Base-by-base conservation (phyloP, 2,888 invertebrate species). In the Ophion obscuratus region DNA sequence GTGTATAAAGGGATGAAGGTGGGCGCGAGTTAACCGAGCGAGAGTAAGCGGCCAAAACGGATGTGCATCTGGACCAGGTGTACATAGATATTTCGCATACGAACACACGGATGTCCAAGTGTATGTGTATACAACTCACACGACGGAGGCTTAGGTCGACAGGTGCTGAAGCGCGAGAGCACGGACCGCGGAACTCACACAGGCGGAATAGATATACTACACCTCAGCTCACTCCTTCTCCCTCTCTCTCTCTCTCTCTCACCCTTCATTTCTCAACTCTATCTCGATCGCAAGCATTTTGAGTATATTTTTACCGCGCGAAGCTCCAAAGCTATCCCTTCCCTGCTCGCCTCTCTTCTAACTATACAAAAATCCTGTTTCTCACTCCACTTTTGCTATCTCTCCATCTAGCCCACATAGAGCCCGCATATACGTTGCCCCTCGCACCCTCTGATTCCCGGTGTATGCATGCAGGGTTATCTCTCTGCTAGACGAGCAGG, bases 141-240 rank as follows among this genome's bases (percentile, higher is more conserved):
- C 64, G 67, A 74, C 81, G 64, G 20, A 20, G 61, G 47, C 66
- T 64, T 68, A 66, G 73, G 77, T 86, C 80, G 85, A 83, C 83
- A 86, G 85, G 85, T 83, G 85, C 79, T 77, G 85, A 86, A 83
- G 73, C 85, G 80, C 80, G 80, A 80, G 80, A 71, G 71, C 53
- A 59, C 81, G 57, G 75, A 70, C 71, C 80, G 67, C 77, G 81
- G 74, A 66, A 57, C 75, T 57, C 70, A 57, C 75, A 74, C 64
- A 59, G 47, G 53, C 17, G 64, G 53, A 36, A 31, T n/a, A 71
- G 17, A 47, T 27, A 36, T 47, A 53, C 9, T 24, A 70, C 68
- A 70, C 27, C 17, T 70, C 27, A 53, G 27, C 70, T 53, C 27
- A 27, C 17, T 27, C 70, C 20, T 24, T 27, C 53, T 27, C n/a